Base-by-base conservation (phyloP, 2,797 vertebrate genomes). In the Allobates femoralis region DNA sequence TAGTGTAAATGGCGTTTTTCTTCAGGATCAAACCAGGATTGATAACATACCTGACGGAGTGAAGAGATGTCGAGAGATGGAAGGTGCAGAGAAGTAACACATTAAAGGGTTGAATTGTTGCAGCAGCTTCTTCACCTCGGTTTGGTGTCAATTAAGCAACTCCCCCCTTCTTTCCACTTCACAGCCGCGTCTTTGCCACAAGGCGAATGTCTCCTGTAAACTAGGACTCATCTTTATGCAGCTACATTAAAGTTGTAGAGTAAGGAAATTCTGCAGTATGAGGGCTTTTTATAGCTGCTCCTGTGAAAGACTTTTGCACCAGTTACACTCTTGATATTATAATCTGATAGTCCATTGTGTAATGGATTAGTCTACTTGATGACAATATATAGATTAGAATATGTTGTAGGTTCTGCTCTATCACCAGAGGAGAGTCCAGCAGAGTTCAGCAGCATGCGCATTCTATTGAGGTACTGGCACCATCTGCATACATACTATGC, bases 151-250 rank as follows among this genome's bases (percentile, higher is more conserved):
- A 56, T 83, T 83, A 73, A 60, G 67, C 15, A 60, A 60, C 67
- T 58, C 56, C 55, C 76, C 23, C 37, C 30, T 32, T 83, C 81
- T 83, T 74, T 60, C 50, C 67, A 83, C 81, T 83, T 71, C 81
- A 74, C 81, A 73, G 66, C 80, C 18, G 21, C 66, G 66, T 82
- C 66, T 82, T 71, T 82, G 80, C 80, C 80, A 71, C 80, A 71
- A 71, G 79, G 80, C 80, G 41, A 26, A 71, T 71, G 80, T 71
- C 80, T 82, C 80, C 80, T 55, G 66, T 71, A 71, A 82, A 82
- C 50, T 32, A 14, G 28, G 66, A 55, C 50, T 26, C 23, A 16
- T 56, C 71, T 77, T 34, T 55, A 37, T 73, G 80, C 79, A 34
- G n/a, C 62, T 53, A 4, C 64, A 34, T 55, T 69, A 67, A 3